Evolutionary conservation across 2,888 invertebrate species (phyloP).

Genomic region (Pteria penguin): DNA sequence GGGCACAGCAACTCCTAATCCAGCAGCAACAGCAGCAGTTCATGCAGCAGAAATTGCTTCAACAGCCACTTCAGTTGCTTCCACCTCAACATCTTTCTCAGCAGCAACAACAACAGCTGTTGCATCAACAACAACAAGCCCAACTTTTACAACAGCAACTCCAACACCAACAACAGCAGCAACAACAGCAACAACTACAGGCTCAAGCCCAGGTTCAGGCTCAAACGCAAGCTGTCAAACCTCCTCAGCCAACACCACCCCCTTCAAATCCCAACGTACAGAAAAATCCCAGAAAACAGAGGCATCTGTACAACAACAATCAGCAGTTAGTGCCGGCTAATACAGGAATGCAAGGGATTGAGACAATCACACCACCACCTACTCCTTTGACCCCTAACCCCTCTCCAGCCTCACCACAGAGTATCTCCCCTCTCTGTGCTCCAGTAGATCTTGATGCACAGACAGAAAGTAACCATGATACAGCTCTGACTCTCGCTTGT

Average conservation of each 20-base stretch:
- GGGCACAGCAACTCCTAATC: slow-evolving; percentile 46
- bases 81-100: slow-evolving; percentile 50
- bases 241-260: slow-evolving; percentile 72
- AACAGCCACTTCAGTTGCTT: slow-evolving; percentile 42
- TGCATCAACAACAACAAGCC: slow-evolving; percentile 52
- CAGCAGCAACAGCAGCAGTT: slow-evolving; percentile 47
- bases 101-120: slow-evolving; percentile 57
- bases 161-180: slow-evolving; percentile 69
- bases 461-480: slow-evolving; percentile 99
- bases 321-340: slow-evolving; percentile 52
- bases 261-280: slow-evolving; percentile 43
- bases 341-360: slow-evolving; percentile 54
- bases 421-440: slow-evolving; percentile 81
- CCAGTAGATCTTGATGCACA: slow-evolving; percentile 93
- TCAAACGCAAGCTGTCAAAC: slow-evolving; percentile 76
- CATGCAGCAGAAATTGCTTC: slow-evolving; percentile 52
- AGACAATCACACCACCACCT: slow-evolving; percentile 68
- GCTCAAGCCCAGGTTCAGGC: slow-evolving; percentile 68
- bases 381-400: slow-evolving; percentile 74
- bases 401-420: slow-evolving; percentile 71
- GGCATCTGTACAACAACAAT: slow-evolving; percentile 53
- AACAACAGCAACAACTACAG: slow-evolving; percentile 65
- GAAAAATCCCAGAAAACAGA: slow-evolving; percentile 48
- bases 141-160: slow-evolving; percentile 74
- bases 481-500: slow-evolving; percentile 97